Base-by-base conservation (phyloP, 2,113 vertebrate species). In the Forbesichthys papilliferus region DNA sequence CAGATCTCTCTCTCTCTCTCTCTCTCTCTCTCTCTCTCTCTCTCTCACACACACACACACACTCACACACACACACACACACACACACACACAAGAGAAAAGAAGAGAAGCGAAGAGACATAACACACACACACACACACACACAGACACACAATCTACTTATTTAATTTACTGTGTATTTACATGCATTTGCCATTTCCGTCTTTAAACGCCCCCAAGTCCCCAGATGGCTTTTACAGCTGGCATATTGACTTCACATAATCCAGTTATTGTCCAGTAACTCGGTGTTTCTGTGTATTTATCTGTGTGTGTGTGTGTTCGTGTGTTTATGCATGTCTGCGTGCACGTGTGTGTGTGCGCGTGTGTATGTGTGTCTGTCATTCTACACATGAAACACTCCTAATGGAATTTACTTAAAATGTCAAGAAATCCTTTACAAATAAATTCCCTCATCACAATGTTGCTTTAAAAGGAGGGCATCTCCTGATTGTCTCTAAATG, bases 181-280 rank as follows among this genome's bases (percentile, higher is more conserved):
- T 33, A 5, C 57, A 20, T 34, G 27, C 11, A 34, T 33, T 13
- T n/a, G 59, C 59, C 59, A 46, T 61, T 61, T 61, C 59, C 59
- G 34, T 61, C 34, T 27, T 14, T 61, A 46, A 61, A 61, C 34
- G 13, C 34, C 59, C 14, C 8, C 59, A 13, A 61, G 42, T 61
- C 33, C 59, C 59, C 34, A 61, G 59, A 61, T 61, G 59, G 59
- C 33, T 47, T 46, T 61, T 46, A n/a, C 59, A 61, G 34, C 34
- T n/a, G 34, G 10, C 34, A n/a, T 8, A 61, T 61, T 36, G 4
- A 61, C 59, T 34, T 46, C 59, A 46, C 59, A 42, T 61, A 42
- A 46, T 42, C 14, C 59, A 42, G 3, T 42, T 42, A 61, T 46
- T 61, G 59, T 61, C 36, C 36, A 42, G 46, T 46, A 61, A 61